A percentile compares a stretch with the other conserved stretches of the same genome.
phyloP scores from a whole-genome alignment of 2,888 invertebrate genomes.

The Drosophila crucigera region DNA sequence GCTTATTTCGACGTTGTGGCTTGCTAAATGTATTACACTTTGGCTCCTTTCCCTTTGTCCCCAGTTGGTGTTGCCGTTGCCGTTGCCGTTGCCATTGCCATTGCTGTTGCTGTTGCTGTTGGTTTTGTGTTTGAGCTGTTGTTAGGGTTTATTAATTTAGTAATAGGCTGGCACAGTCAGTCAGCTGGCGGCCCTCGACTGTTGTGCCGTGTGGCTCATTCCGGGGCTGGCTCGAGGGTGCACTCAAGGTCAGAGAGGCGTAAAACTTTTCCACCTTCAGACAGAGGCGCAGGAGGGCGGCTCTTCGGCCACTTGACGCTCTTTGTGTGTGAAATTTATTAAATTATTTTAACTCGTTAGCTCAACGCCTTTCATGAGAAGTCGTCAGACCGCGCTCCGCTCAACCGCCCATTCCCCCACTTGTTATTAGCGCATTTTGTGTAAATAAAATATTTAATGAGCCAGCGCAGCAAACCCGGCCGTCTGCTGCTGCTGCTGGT shows the following conservation, averaged over 20 bases:
- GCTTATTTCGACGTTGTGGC: conserved; percentile 25
- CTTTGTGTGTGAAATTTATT: conserved; percentile 68
- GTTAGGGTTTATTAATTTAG: conserved; percentile 70
- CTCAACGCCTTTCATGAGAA: conserved; percentile 58
- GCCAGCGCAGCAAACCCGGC: conserved; percentile 22
- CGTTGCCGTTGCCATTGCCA: conserved; percentile 3
- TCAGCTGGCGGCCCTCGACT: conserved; percentile 24
- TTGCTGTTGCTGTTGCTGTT: not conserved
- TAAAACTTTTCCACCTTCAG: conserved; percentile 62
- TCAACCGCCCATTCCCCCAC: not conserved
- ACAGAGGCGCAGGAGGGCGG: conserved; percentile 24
- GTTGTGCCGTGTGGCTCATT: conserved; percentile 13
- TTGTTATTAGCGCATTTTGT: conserved; percentile 75
- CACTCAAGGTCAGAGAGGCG: conserved; percentile 75
- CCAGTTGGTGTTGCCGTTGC: conserved; percentile 16
- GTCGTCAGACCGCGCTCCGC: conserved; percentile 2
- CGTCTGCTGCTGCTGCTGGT: not conserved
- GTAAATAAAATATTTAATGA: conserved; percentile 72
- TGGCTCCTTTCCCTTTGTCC: conserved; percentile 33
- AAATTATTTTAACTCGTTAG: conserved; percentile 76
- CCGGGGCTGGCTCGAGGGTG: conserved; percentile 57
- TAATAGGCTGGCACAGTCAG: conserved; percentile 59
- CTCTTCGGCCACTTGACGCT: conserved; percentile 58
- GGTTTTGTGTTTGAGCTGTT: conserved; percentile 37
- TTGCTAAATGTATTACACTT: conserved; percentile 29